Conservation (phyloP, 2,113 vertebrate species). For the Laticauda laticaudata region DNA sequence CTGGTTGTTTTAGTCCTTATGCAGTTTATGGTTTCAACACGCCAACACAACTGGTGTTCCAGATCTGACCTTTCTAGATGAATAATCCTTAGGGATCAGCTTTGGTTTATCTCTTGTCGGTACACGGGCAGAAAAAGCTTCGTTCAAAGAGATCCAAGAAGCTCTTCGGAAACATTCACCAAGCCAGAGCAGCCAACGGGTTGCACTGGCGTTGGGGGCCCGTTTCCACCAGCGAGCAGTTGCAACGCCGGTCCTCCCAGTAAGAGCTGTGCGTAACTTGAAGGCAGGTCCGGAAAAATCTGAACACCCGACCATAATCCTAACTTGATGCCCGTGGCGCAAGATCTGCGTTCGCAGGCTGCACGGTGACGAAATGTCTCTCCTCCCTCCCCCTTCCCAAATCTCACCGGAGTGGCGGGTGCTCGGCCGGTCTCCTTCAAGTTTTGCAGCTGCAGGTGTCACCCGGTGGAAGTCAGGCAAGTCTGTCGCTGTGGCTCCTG, state of each 20-base stretch:
- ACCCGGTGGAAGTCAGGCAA: background rate
- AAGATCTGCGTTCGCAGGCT: background rate
- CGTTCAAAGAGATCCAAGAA: background rate
- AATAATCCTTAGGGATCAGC: background rate
- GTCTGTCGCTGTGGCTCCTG: background rate
- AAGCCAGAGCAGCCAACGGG: background rate
- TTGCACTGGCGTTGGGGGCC: background rate
- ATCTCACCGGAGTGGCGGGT: background rate
- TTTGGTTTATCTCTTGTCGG: background rate
- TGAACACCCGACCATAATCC: background rate
- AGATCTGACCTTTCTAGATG: background rate
- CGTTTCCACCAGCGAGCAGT: background rate
- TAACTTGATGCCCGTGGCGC: background rate
- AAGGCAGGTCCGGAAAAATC: background rate
- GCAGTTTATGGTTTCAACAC: background rate
- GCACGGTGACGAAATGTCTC: background rate
- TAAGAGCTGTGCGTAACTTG: background rate
- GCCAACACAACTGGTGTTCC: background rate
- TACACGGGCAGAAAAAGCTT: background rate
- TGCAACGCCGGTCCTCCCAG: background rate
- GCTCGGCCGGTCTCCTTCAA: accelerated
- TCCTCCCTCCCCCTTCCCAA: background rate
- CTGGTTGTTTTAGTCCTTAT: background rate
- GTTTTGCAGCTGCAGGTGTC: background rate
- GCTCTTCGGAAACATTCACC: background rate